Percentiles rank a stretch among this genome's conserved stretches.
These are phyloP conservation scores for Nothocercus nigrocapillus DNA, from an alignment of 2,113 vertebrate genomes.

Conservation along the genomic window DNA sequence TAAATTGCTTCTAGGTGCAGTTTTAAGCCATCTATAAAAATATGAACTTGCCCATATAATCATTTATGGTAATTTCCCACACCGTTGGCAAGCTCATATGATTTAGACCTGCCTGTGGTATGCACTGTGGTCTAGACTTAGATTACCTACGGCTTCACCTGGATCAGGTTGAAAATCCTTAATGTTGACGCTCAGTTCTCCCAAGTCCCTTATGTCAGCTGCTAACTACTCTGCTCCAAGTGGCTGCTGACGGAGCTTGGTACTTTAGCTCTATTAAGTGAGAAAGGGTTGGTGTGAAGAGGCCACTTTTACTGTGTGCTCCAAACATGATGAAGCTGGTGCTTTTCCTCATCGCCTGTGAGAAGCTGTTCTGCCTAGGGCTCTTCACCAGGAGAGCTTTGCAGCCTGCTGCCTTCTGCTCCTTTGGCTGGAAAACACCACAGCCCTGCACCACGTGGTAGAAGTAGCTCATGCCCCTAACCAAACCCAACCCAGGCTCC, in stretches of 20 bases:
- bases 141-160: neutral
- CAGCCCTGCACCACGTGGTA: neutral
- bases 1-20: neutral
- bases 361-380: neutral
- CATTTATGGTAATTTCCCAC: neutral
- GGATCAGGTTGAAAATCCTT: neutral
- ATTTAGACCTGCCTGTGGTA: neutral
- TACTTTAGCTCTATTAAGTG: neutral
- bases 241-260: neutral
- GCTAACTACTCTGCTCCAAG: neutral
- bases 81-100: neutral
- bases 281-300: neutral
- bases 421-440: neutral
- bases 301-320: neutral
- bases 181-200: neutral
- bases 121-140: neutral
- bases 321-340: neutral
- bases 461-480: neutral
- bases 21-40: neutral
- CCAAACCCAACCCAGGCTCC: neutral
- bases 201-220: neutral
- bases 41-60: neutral
- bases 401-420: accelerated
- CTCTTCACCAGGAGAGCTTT: neutral
- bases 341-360: neutral